Evolutionary conservation across 2,797 vertebrate genomes (phyloP).

Genomic region (Anabacerthia variegaticeps): DNA sequence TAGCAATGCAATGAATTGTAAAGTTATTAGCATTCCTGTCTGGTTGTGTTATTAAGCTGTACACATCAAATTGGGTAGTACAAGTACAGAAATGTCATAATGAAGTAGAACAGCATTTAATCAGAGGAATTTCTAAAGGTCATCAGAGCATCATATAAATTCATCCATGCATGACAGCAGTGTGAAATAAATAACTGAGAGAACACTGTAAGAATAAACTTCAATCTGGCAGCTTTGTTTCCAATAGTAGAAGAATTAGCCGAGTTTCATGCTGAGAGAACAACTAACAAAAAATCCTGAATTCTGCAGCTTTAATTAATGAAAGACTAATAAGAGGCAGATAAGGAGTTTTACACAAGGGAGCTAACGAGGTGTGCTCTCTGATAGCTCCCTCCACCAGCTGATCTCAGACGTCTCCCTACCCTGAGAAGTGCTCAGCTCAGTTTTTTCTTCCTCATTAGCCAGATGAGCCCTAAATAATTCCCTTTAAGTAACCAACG

Average conservation of each 20-base stretch:
- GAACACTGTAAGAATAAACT: slow-evolving; percentile 49
- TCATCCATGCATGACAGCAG: slow-evolving; percentile 64
- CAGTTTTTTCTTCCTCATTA: slow-evolving; percentile 22
- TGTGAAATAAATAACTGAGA: slow-evolving; percentile 66
- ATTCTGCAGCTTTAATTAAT: slow-evolving; percentile 61
- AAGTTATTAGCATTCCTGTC: slow-evolving; percentile 83
- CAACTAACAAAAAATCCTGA: background rate
- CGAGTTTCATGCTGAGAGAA: slow-evolving; percentile 20
- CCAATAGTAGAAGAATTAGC: slow-evolving; percentile 34
- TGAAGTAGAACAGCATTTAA: slow-evolving; percentile 76
- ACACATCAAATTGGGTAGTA: slow-evolving; percentile 78
- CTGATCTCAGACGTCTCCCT: background rate
- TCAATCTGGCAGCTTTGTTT: slow-evolving; percentile 45
- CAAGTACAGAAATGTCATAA: slow-evolving; percentile 78
- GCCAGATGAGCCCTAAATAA: slow-evolving; percentile 28
- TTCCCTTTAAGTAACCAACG: slow-evolving; percentile 36
- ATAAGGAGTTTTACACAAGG: slow-evolving; percentile 25
- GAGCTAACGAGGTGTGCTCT: slow-evolving; percentile 23
- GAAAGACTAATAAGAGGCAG: slow-evolving; percentile 49
- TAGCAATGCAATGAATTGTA: slow-evolving; percentile 78
- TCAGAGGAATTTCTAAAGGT: slow-evolving; percentile 81
- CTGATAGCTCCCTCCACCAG: background rate
- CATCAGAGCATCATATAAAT: slow-evolving; percentile 74
- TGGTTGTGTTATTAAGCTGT: slow-evolving; percentile 80
- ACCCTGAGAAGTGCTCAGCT: background rate